These are phyloP conservation scores for Cryptophagus acutangulus DNA, from an alignment of 2,888 invertebrate species.

Conservation along the genomic window DNA sequence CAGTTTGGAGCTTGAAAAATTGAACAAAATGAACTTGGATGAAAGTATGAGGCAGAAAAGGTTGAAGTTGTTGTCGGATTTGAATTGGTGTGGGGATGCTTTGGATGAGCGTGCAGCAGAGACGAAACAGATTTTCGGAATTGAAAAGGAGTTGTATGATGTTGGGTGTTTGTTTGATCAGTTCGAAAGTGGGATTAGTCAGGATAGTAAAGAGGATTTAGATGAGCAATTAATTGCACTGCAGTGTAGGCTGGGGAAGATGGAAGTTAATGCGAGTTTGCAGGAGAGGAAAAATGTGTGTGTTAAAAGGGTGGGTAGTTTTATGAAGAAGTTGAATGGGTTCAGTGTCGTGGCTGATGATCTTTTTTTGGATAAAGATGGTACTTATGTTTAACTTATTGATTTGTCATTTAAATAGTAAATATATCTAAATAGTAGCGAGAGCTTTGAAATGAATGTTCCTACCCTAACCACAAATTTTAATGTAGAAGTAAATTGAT, in stretches of 20 bases:
- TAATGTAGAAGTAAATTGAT: no score
- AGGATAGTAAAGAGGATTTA: conserved; percentile 19
- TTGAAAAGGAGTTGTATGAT: conserved; percentile 17
- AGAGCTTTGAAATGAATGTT: no score
- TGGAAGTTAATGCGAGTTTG: conserved; percentile 19
- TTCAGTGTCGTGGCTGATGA: no score
- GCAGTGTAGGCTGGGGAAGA: conserved; percentile 22
- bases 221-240: conserved; percentile 30
- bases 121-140: conserved; percentile 13
- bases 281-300: conserved; percentile 21
- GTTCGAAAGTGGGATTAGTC: neutral
- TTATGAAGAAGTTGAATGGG: conserved; percentile 18
- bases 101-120: conserved; percentile 21
- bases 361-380: no score
- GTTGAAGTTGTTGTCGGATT: neutral
- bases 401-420: no score
- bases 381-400: no score
- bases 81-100: neutral
- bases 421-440: no score
- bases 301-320: conserved; percentile 21
- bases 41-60: neutral
- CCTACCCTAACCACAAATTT: no score
- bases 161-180: conserved; percentile 1
- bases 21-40: neutral
- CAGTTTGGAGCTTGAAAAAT: no score